A percentile compares a stretch with the other conserved stretches of the same genome.
These are phyloP conservation scores for Pocota personata DNA, from an alignment of 2,888 invertebrate genomes.

Conservation along the genomic window DNA sequence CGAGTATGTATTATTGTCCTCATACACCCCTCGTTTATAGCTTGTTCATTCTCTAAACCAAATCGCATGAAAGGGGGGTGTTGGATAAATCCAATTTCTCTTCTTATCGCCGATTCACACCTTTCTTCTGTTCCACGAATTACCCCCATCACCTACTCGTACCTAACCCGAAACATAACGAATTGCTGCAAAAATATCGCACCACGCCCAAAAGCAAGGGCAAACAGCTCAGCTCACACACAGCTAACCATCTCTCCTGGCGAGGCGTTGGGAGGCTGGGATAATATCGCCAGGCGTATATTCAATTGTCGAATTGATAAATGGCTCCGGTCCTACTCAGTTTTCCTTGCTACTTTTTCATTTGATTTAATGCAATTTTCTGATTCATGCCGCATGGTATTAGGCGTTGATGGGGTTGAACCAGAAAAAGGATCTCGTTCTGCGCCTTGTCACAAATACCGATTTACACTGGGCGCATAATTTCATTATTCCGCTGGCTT, in stretches of 20 bases:
- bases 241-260: not conserved
- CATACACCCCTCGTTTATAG: not conserved
- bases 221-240: not conserved
- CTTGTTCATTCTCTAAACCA: slow-evolving; percentile 25
- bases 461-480: slow-evolving; percentile 53
- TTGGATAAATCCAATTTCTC: slow-evolving; percentile 68
- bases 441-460: slow-evolving; percentile 45
- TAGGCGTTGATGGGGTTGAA: slow-evolving; percentile 37
- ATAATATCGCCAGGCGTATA: slow-evolving; percentile 61
- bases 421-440: slow-evolving; percentile 13
- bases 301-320: slow-evolving; percentile 74
- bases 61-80: slow-evolving; percentile 45
- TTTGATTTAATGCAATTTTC: slow-evolving; percentile 73
- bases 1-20: slow-evolving; percentile 38
- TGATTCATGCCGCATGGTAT: slow-evolving; percentile 64
- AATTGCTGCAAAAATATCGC: slow-evolving; percentile 21
- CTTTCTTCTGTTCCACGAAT: slow-evolving; percentile 68
- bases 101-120: slow-evolving; percentile 72
- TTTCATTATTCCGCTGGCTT: slow-evolving; percentile 40
- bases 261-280: slow-evolving; percentile 21
- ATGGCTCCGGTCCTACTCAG: slow-evolving; percentile 47
- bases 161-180: slow-evolving; percentile 7
- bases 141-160: slow-evolving; percentile 26
- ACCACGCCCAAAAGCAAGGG: slow-evolving; percentile 12
- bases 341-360: slow-evolving; percentile 46